Base-by-base conservation (phyloP, 2,888 invertebrate genomes). In the Latrodectus elegans region DNA sequence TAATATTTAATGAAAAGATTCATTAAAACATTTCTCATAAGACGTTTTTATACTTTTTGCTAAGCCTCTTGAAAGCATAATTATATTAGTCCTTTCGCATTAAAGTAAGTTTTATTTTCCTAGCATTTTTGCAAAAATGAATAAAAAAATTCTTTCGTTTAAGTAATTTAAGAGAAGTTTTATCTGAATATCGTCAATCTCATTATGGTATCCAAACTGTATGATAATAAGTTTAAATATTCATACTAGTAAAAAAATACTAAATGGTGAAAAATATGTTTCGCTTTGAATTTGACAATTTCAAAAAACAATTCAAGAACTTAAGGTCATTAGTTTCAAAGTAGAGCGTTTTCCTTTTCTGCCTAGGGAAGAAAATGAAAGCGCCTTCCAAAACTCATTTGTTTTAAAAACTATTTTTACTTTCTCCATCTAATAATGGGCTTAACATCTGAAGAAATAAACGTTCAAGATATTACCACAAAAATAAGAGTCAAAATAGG, bases 241-340 rank as follows among this genome's bases (percentile, higher is more conserved):
- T 80, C 72, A 22, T 6, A 65, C 72, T 15, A 65, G n/a, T 55
- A 80, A 80, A 68, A 73, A 80, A 15, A 60, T 15, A 60, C 70
- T 60, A 65, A 80, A 80, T 65, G 17, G 72, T n/a, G 64, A 79
- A 71, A 70, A 80, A 80, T 79, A 65, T 49, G 72, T 73, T 52
- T 73, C 72, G 60, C 38, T 60, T 73, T 10, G 77, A 77, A 77
- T 73, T 49, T 38, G 15, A 73, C 73, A 52, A 80, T 53, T 73
- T n/a, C 65, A 38, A 73, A 60, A 80, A 76, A 12, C 60, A 17
- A 49, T 51, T 76, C 26, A 73, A 53, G 64, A 64, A 26, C 72
- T 65, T 72, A 80, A 80, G 72, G 72, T 72, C 80, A 80, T 80
- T 80, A 80, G 49, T 49, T 52, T 6, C 6, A 49, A 73, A 80